phyloP scores from a whole-genome alignment of 2,888 invertebrate genomes.

The Netelia melanura region DNA sequence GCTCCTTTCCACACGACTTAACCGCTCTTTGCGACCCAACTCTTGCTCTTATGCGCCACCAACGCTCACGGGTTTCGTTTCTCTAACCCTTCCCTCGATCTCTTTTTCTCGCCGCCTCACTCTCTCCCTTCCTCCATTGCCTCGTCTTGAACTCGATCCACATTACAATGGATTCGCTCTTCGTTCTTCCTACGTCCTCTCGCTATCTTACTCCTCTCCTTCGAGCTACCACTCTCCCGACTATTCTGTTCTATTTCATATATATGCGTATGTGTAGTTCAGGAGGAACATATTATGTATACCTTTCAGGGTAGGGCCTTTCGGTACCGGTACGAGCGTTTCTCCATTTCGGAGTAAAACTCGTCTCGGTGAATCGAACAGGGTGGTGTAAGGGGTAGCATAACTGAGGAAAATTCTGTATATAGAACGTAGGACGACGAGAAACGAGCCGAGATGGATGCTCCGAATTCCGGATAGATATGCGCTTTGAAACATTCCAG shows the following conservation, averaged over 20 bases:
- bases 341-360: conserved; percentile 50
- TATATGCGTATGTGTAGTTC: conserved; percentile 5
- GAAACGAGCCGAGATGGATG: conserved; percentile 53
- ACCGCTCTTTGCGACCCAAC: conserved; percentile 63
- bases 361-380: conserved; percentile 49
- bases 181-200: conserved; percentile 16
- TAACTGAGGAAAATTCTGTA: conserved; percentile 13
- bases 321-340: conserved; percentile 18
- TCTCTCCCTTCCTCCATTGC: conserved; percentile 33
- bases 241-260: conserved; percentile 25
- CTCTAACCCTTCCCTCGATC: conserved; percentile 19
- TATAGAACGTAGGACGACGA: conserved; percentile 29
- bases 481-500: conserved; percentile 60
- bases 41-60: conserved; percentile 34
- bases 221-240: conserved; percentile 30
- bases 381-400: conserved; percentile 10
- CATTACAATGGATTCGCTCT: conserved; percentile 66
- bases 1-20: conserved; percentile 72
- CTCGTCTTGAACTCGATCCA: conserved; percentile 64
- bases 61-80: conserved; percentile 48
- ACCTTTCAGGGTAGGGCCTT: conserved; percentile 36
- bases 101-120: conserved; percentile 2
- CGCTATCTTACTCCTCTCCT: conserved; percentile 4
- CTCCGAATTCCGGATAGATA: conserved; percentile 55
- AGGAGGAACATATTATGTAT: conserved; percentile 55